Evolutionary conservation across 2,888 invertebrate genomes (phyloP), one percentile per base, ranked within the genome.

Genomic region (Oscheius sp.): DNA sequence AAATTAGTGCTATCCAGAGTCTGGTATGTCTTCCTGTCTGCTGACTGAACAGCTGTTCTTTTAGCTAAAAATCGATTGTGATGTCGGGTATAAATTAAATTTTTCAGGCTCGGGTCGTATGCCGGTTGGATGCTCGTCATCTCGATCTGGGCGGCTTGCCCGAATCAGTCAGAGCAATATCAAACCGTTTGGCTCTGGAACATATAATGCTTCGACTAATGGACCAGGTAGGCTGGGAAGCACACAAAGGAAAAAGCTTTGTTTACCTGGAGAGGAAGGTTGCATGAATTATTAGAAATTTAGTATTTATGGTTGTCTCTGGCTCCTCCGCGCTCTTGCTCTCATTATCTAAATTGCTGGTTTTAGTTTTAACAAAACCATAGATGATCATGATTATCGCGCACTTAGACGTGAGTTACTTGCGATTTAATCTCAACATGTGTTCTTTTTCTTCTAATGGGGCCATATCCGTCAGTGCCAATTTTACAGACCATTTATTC

Each of bases 111-210:
- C 29, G 45, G 27, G 61, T 17, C 61, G 42, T 27, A 75, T 75
- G 78, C 75, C 75, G 29, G 65, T 75, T 33, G 75, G 71, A 34
- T 67, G 57, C 57, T 72, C 73, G 45, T 70, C 71, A 15, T 77
- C 75, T 48, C 73, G 75, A 48, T 75, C 77, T 50, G 75, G 77
- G 50, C 74, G 77, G 27, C 68, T 77, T 69, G 77, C 77, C 27
- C 72, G 77, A 23, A 77, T 77, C 72, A 75, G 75, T 37, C 76
- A 77, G 58, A 69, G 69, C 20, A 77, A 77, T 46, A 77, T 77
- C 39, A 67, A 74, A 50, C 76, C 76, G 55, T 77, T 71, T 39
- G 69, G 69, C 17, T 74, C 68, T 64, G 76, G 76, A 33, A 71
- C 72, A 23, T 6, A 27, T 27, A 45, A 61, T 17, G 15, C 17